Evolutionary conservation across 2,113 vertebrate genomes (phyloP).

Genomic region (Prochilodus magdalenae): DNA sequence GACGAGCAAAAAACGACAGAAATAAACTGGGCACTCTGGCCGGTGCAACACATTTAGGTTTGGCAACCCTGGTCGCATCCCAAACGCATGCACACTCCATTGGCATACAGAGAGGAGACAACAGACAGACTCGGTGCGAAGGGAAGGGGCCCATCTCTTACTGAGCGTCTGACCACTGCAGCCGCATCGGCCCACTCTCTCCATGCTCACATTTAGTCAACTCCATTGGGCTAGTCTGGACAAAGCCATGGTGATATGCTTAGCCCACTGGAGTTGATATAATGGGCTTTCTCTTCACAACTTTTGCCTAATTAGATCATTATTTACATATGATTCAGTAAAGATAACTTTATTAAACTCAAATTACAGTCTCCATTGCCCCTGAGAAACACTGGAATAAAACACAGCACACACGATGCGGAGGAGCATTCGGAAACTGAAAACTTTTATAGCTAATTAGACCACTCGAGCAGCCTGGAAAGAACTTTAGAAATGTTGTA

Average conservation of each 20-base stretch:
- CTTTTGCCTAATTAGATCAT: not conserved
- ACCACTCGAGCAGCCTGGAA: not conserved
- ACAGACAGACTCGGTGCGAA: conserved; percentile 15
- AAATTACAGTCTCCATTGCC: not conserved
- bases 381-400: not conserved
- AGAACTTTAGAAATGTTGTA: conserved; percentile 7
- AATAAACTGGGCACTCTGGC: not conserved
- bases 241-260: conserved; percentile 3
- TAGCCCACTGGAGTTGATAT: not conserved
- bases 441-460: not conserved
- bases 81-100: conserved; percentile 44
- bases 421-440: not conserved
- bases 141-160: conserved; percentile 34
- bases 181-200: conserved; percentile 37
- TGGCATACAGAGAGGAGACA: conserved; percentile 23
- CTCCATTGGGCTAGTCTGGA: conserved; percentile 6
- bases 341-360: conserved; percentile 17
- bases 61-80: conserved; percentile 36
- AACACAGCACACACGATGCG: not conserved
- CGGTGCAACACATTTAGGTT: not conserved
- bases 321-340: conserved; percentile 21
- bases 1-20: not conserved
- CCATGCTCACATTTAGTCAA: conserved; percentile 52
- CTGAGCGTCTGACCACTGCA: conserved; percentile 33
- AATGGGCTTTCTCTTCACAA: not conserved